A percentile compares a stretch with the other conserved stretches of the same genome.
These are phyloP conservation scores for Drosophila asahinai DNA, from an alignment of 1,140 invertebrate genomes.

Conservation along the genomic window DNA sequence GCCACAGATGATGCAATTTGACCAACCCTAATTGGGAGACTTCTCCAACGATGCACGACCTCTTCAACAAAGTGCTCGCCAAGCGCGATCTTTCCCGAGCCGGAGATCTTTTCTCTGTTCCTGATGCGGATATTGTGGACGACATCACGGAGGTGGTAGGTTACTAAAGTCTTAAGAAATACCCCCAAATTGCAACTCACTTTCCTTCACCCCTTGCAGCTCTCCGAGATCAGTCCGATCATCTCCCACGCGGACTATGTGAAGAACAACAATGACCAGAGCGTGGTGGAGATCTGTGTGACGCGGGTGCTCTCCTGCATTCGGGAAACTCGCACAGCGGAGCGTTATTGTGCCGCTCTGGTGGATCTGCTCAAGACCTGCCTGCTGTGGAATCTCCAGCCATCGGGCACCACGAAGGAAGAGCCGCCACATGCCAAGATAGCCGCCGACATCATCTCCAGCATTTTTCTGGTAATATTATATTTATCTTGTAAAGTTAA, in stretches of 20 bases:
- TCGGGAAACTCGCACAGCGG: slow-evolving; percentile 94
- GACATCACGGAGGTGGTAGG: slow-evolving; percentile 94
- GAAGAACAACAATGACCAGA: slow-evolving; percentile 95
- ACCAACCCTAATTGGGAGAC: slow-evolving; percentile 29
- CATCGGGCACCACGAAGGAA: slow-evolving; percentile 90
- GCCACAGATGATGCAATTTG: slow-evolving; percentile 49
- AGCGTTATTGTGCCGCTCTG: slow-evolving; percentile 93
- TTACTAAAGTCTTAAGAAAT: too few relatives aligned
- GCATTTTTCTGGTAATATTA: slow-evolving; percentile 94
- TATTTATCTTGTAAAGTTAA: neutral
- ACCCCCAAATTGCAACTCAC: too few relatives aligned
- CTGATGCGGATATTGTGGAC: slow-evolving; percentile 93
- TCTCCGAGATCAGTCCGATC: slow-evolving; percentile 92
- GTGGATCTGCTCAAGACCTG: slow-evolving; percentile 94
- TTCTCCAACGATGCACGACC: slow-evolving; percentile 90
- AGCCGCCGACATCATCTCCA: slow-evolving; percentile 96
- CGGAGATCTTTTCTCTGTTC: slow-evolving; percentile 95
- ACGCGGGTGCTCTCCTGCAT: slow-evolving; percentile 95
- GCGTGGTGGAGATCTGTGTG: slow-evolving; percentile 96
- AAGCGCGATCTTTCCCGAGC: slow-evolving; percentile 95
- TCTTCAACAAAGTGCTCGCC: slow-evolving; percentile 94
- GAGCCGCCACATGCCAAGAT: slow-evolving; percentile 98
- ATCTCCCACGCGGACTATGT: slow-evolving; percentile 92
- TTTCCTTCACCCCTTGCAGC: slow-evolving; percentile 75
- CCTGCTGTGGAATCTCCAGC: slow-evolving; percentile 94